phyloP scores from a whole-genome alignment of 2,113 vertebrate genomes.

The Gobiocypris rarus region DNA sequence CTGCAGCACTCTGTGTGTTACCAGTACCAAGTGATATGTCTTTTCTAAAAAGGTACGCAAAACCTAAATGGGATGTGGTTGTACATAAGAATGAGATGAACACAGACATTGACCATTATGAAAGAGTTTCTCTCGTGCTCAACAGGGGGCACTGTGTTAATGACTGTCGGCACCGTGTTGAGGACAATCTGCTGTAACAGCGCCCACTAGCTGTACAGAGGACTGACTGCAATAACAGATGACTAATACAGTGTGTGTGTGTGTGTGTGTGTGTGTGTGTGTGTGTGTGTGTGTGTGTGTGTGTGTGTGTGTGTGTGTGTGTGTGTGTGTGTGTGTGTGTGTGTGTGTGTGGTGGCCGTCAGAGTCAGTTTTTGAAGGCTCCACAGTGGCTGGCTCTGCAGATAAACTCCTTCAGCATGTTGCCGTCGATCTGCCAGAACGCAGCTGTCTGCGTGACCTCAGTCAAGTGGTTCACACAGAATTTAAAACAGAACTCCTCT shows the following conservation, averaged over 20 bases:
- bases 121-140: not conserved
- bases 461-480: constrained; percentile 97
- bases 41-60: too few species aligned
- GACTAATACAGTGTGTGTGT: not conserved
- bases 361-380: constrained; percentile 94
- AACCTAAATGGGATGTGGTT: not conserved
- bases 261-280: not conserved
- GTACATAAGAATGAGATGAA: not conserved
- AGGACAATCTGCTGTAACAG: not conserved
- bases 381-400: constrained; percentile 94
- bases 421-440: constrained; percentile 95
- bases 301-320: not conserved
- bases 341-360: not conserved
- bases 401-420: constrained; percentile 96
- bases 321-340: not conserved
- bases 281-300: not conserved
- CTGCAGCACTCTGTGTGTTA: not conserved
- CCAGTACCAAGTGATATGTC: not conserved
- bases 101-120: not conserved
- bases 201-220: constrained; percentile 30
- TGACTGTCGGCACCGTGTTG: not conserved
- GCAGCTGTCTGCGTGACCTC: constrained; percentile 94
- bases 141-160: not conserved
- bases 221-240: constrained; percentile 20
- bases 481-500: constrained; percentile 99